Conservation (phyloP, 1,140 invertebrate species). For the Drosophila rhopaloa region DNA sequence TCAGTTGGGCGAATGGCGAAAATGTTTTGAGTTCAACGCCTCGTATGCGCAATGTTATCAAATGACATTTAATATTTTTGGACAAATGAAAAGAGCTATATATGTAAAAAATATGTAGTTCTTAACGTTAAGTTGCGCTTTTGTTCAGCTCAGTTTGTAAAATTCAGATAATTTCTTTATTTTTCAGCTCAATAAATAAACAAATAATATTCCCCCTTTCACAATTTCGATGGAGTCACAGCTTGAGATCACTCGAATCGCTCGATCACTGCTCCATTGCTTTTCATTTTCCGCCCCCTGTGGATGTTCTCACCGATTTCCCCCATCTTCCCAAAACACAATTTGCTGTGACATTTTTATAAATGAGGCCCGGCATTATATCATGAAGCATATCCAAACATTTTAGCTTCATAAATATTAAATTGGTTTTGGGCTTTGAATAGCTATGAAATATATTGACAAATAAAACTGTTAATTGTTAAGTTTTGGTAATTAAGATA, state of each 20-base stretch:
- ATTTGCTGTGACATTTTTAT: constrained; percentile 36
- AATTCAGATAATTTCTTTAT: background rate
- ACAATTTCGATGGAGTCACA: background rate
- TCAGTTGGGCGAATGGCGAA: constrained; percentile 46
- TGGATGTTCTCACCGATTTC: constrained; percentile 1
- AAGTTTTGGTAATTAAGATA: background rate
- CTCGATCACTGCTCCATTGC: constrained; percentile 31
- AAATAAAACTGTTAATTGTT: background rate
- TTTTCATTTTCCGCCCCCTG: constrained; percentile 16
- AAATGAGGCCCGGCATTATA: constrained; percentile 26
- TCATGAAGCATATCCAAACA: constrained; percentile 23
- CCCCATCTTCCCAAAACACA: background rate
- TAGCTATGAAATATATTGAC: background rate
- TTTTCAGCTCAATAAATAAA: constrained; percentile 11
- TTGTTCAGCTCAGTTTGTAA: background rate
- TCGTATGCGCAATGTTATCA: constrained; percentile 50
- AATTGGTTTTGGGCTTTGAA: background rate
- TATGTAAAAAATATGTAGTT: too few species aligned
- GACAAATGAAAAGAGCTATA: background rate
- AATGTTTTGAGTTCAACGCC: constrained; percentile 24
- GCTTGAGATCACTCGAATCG: constrained; percentile 21
- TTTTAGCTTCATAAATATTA: constrained; percentile 25
- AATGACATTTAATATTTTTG: constrained; percentile 7
- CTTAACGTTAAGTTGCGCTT: too few species aligned
- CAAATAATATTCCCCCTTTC: constrained; percentile 1